A percentile compares a stretch with the other conserved stretches of the same genome.
Conservation (phyloP, 2,888 invertebrate species). For the Parthenolecanium corni region DNA sequence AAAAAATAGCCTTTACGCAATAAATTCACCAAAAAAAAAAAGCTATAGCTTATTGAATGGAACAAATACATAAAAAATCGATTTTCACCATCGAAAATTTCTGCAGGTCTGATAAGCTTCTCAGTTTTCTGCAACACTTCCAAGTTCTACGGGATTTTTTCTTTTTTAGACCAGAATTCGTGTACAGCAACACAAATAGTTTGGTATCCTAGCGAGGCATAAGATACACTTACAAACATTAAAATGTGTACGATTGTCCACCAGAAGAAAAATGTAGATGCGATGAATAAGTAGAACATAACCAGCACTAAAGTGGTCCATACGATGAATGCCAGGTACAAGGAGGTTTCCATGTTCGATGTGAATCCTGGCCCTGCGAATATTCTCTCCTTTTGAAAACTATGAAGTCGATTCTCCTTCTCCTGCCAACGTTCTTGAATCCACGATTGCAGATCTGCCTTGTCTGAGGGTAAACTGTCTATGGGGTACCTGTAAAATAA, state of each 20-base stretch:
- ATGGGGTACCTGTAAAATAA: constrained; percentile 46
- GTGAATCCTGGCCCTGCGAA: constrained; percentile 34
- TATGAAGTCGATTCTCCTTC: constrained; percentile 50
- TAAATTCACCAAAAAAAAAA: no score
- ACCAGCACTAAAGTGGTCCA: constrained; percentile 49
- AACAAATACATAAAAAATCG: no score
- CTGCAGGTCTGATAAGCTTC: no score
- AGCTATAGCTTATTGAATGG: no score
- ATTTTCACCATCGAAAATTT: no score
- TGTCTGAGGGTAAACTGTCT: constrained; percentile 48
- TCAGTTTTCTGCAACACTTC: no score
- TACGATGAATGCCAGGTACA: constrained; percentile 49
- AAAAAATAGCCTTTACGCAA: no score
- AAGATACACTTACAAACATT: constrained; percentile 45
- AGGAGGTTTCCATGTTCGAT: constrained; percentile 36
- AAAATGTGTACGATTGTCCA: constrained; percentile 47
- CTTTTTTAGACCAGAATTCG: not conserved
- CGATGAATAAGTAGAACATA: constrained; percentile 40
- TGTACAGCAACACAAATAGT: constrained; percentile 42
- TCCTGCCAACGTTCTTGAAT: constrained; percentile 53
- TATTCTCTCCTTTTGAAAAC: constrained; percentile 48
- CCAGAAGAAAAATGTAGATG: constrained; percentile 42
- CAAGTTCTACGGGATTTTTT: not conserved
- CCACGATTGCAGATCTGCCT: constrained; percentile 47
- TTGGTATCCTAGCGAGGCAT: constrained; percentile 49